phyloP scores from a whole-genome alignment of 1,140 invertebrate species.

The Pissodes strobi region DNA sequence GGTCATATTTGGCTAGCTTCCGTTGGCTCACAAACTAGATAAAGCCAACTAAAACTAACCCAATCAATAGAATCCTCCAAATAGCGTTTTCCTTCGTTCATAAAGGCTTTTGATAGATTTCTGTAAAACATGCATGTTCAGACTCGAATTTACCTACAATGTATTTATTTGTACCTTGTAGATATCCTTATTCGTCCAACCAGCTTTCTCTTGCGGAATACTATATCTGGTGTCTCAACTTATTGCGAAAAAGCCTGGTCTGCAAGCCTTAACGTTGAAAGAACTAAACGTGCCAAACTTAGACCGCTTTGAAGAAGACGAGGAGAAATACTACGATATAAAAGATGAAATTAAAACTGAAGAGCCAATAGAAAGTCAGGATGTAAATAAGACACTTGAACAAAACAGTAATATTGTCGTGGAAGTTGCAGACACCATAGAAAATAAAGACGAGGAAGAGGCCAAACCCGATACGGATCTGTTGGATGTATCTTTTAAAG shows the following conservation, averaged over 20 bases:
- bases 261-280: constrained; percentile 45
- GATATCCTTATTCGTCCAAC: constrained; percentile 60
- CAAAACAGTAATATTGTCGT: background rate
- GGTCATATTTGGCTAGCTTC: too few relatives aligned
- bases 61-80: too few relatives aligned
- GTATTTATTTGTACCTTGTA: constrained; percentile 38
- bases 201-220: constrained; percentile 72
- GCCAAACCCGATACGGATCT: constrained; percentile 35
- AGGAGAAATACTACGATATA: constrained; percentile 63
- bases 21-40: too few relatives aligned
- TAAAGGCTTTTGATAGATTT: too few relatives aligned
- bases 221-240: constrained; percentile 82
- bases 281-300: constrained; percentile 17
- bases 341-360: constrained; percentile 35
- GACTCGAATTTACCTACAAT: too few relatives aligned
- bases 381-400: constrained; percentile 3
- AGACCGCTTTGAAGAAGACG: constrained; percentile 52
- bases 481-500: constrained; percentile 25
- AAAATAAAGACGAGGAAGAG: constrained; percentile 36
- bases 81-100: background rate
- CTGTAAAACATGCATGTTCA: too few relatives aligned
- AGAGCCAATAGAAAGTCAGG: background rate
- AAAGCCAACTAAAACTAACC: background rate
- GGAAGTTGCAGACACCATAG: constrained; percentile 10
- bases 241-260: constrained; percentile 40